Percentiles rank a stretch among this genome's conserved stretches.
Evolutionary conservation across 2,888 invertebrate genomes (phyloP).

Genomic region (Panorpa germanica): DNA sequence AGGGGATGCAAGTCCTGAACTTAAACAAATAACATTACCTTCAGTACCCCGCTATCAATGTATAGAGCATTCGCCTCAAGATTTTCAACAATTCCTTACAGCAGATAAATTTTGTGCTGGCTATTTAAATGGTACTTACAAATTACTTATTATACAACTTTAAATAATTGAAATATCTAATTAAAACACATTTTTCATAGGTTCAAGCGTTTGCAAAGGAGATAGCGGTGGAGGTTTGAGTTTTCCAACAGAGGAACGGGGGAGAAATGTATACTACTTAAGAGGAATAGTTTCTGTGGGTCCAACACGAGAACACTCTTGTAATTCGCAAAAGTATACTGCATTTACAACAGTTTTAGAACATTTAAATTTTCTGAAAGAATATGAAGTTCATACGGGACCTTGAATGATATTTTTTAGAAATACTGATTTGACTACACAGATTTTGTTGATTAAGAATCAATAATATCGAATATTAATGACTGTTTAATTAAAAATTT

Average conservation of each 20-base stretch:
- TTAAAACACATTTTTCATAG: too few relatives aligned
- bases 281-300: conserved; percentile 17
- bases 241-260: conserved; percentile 7
- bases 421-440: too few relatives aligned
- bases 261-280: conserved; percentile 12
- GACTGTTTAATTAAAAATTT: too few relatives aligned
- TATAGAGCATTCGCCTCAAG: conserved; percentile 9
- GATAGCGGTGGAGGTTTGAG: conserved; percentile 18
- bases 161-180: too few relatives aligned
- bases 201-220: conserved; percentile 14
- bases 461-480: too few relatives aligned
- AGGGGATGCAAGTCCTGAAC: conserved; percentile 10
- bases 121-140: conserved; percentile 11
- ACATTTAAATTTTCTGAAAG: too few relatives aligned
- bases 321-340: conserved; percentile 11
- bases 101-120: conserved; percentile 20
- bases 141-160: too few relatives aligned
- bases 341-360: conserved; percentile 13
- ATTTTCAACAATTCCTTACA: conserved; percentile 13
- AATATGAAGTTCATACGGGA: too few relatives aligned
- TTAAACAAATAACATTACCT: conserved; percentile 13
- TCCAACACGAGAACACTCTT: conserved; percentile 10
- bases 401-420: too few relatives aligned
- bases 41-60: conserved; percentile 13
- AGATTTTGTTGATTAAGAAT: too few relatives aligned